Percentiles rank a stretch among this genome's conserved stretches.
Evolutionary conservation across 1,140 invertebrate species (phyloP).

Genomic region (Papilio dardanus): DNA sequence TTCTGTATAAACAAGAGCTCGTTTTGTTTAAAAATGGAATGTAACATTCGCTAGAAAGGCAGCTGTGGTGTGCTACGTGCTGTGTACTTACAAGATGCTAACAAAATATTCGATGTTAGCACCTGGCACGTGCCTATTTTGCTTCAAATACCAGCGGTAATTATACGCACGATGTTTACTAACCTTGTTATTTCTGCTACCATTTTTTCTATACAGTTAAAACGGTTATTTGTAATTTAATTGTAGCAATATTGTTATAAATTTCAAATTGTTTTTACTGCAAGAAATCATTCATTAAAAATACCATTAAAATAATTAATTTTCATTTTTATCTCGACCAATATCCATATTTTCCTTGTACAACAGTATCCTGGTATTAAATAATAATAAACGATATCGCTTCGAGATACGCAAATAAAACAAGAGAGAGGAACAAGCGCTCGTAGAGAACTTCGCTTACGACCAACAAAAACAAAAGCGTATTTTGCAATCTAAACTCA

Average conservation of each 20-base stretch:
- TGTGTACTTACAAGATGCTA: constrained; percentile 24
- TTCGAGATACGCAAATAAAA: constrained; percentile 34
- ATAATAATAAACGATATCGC: constrained; percentile 34
- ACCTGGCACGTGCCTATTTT: neutral
- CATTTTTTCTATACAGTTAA: neutral
- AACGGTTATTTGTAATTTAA: neutral
- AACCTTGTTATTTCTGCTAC: neutral
- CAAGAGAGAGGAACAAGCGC: constrained; percentile 13
- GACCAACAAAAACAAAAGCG: constrained; percentile 30
- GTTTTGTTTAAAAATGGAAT: constrained; percentile 49
- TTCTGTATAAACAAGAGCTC: constrained; percentile 67
- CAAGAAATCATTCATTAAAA: neutral
- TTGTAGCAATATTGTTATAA: neutral
- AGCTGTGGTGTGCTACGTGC: neutral
- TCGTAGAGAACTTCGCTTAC: constrained; percentile 15
- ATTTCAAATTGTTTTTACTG: neutral
- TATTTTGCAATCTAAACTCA: constrained; percentile 36
- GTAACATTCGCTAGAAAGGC: constrained; percentile 46
- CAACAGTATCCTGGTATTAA: constrained; percentile 26
- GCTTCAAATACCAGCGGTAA: neutral
- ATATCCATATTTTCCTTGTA: constrained; percentile 10
- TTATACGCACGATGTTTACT: neutral
- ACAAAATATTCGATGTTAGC: constrained; percentile 3
- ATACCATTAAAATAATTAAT: constrained; percentile 13
- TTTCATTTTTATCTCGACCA: neutral